Evolutionary conservation across 1,140 invertebrate species (phyloP), one percentile per base, ranked within the genome.

Genomic region (Apis florea): DNA sequence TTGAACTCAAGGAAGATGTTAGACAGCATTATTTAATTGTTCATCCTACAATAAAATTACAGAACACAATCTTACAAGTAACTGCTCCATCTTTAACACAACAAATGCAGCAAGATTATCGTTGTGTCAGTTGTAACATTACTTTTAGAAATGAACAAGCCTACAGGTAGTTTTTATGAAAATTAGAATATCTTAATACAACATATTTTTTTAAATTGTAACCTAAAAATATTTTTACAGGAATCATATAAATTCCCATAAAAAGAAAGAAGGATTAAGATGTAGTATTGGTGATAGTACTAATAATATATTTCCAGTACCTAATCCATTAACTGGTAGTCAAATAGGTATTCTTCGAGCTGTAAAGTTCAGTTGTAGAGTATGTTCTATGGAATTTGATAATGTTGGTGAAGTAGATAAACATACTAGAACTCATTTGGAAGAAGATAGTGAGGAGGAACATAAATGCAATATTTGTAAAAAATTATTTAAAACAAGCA

Each of bases 381-480:
- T 92, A 5, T 92, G 91, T 58, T 89, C 83, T 0, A 88, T 91
- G 71, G 89, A 90, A 70, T 87, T 91, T 2, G 71, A 85, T 11
- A 91, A 89, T 11, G 77, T 91, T 5, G 88, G 70, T 0, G 90
- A 91, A 69, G 90, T 90, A 11, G 90, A 92, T n/a, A 80, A 66
- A 26, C 91, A 93, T 13, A 90, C 89, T 24, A 89, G 88, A 21
- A 88, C 85, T 10, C 91, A 92, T 70, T 61, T 85, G 17, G 80
- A 68, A 2, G n/a, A 88, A 83, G 66, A 82, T 19, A 66, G 24
- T 31, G 82, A 86, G 1, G 79, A 85, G 8, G 83, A 83, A 17
- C 82, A 80, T 15, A 88, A 89, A 12, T 92, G 91, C 58, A 90
- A 87, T 26, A 87, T 90, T 26, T 91, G 91, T 58, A 88, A 90